These are phyloP conservation scores for Aurelia coerulea DNA, from an alignment of 30 jellyfish, hydroid and myxozoan genomes.

Conservation along the genomic window DNA sequence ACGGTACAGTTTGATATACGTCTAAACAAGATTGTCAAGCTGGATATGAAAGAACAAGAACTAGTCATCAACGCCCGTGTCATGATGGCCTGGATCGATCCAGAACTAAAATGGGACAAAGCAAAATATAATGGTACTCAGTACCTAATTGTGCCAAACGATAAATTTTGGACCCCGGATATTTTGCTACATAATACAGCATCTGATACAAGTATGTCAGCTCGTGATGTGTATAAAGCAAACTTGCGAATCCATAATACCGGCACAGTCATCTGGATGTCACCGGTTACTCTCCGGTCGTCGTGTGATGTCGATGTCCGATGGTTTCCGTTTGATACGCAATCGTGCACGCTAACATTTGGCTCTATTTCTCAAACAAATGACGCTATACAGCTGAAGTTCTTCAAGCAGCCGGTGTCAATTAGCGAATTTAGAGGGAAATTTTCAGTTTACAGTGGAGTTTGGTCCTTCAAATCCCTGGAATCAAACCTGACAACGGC, in stretches of 20 bases:
- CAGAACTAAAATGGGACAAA: slow-evolving; percentile 42
- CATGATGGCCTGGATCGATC: slow-evolving; percentile 58
- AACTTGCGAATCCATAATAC: slow-evolving; percentile 23
- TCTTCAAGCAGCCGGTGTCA: slow-evolving; percentile 47
- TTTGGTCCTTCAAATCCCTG: slow-evolving; percentile 28
- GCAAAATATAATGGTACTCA: slow-evolving; percentile 21
- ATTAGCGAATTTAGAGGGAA: slow-evolving; percentile 20
- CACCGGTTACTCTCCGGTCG: slow-evolving; percentile 67
- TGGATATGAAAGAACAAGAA: slow-evolving; percentile 53
- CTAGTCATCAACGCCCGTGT: slow-evolving; percentile 12
- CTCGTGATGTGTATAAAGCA: slow-evolving; percentile 68
- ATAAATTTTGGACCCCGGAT: slow-evolving; percentile 80
- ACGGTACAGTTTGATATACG: slow-evolving; percentile 6
- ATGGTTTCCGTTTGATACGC: slow-evolving; percentile 84
- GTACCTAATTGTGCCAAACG: slow-evolving; percentile 29
- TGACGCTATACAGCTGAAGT: slow-evolving; percentile 18
- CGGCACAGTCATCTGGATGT: slow-evolving; percentile 74
- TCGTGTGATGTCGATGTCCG: slow-evolving; percentile 71
- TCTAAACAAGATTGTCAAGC: slow-evolving; percentile 33
- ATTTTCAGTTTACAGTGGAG: slow-evolving; percentile 51
- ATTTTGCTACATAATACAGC: slow-evolving; percentile 76
- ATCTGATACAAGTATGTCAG: slow-evolving; percentile 42
- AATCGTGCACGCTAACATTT: slow-evolving; percentile 54
- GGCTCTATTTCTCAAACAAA: slow-evolving; percentile 66
- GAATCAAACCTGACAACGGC: neutral